phyloP scores from a whole-genome alignment of 1,140 invertebrate species.

The Choristoneura fumiferana region DNA sequence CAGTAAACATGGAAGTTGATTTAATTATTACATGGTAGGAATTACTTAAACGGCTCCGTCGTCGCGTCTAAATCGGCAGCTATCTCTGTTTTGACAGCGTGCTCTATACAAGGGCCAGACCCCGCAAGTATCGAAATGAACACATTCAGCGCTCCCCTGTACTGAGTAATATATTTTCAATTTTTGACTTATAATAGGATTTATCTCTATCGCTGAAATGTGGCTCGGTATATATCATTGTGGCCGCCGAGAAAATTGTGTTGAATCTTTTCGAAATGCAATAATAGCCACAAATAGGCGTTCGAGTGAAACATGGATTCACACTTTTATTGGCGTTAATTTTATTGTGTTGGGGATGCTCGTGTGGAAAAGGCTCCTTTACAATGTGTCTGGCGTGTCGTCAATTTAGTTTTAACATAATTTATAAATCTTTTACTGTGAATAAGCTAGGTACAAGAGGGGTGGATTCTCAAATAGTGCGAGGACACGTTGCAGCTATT shows the following conservation, averaged over 20 bases:
- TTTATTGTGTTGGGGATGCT: neutral
- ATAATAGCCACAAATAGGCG: conserved; percentile 8
- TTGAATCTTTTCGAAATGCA: neutral
- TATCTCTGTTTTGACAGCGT: conserved; percentile 65
- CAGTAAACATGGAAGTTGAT: conserved; percentile 23
- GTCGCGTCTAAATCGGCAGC: conserved; percentile 38
- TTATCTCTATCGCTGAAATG: conserved; percentile 39
- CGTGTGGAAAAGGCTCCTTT: neutral
- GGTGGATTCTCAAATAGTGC: too few relatives aligned
- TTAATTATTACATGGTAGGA: conserved; percentile 36
- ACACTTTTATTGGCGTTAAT: conserved; percentile 8
- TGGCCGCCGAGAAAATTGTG: conserved; percentile 6
- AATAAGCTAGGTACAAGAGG: too few relatives aligned
- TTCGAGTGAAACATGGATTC: neutral
- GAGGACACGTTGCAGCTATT: too few relatives aligned
- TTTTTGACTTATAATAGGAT: conserved; percentile 64
- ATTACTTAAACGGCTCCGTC: conserved; percentile 34
- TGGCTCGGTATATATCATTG: conserved; percentile 25
- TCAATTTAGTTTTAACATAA: too few relatives aligned
- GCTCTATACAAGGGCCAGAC: conserved; percentile 48
- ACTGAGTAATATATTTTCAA: conserved; percentile 73
- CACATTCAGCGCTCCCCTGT: conserved; percentile 37
- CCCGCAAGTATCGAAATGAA: conserved; percentile 49
- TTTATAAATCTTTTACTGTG: too few relatives aligned
- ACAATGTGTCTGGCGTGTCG: neutral